Base-by-base conservation (phyloP, 2,797 vertebrate genomes). In the Lepilemur ruficaudatus region DNA sequence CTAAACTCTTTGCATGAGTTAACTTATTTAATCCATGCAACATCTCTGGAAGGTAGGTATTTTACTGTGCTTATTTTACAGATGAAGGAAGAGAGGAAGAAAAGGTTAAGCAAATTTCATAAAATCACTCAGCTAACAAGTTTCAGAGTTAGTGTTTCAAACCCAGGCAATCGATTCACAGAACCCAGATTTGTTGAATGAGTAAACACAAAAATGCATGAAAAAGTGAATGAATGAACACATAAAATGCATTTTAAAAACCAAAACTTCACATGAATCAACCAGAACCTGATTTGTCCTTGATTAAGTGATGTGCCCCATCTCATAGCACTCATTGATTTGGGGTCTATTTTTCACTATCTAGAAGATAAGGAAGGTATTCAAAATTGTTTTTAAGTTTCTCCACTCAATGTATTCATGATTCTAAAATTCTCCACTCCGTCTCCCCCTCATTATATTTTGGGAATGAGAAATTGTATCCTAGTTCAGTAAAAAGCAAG, bases 61-160 rank as follows among this genome's bases (percentile, higher is more conserved):
- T 89, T 38, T 83, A 41, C 23, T 46, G 43, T 82, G 18, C 38
- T 55, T 52, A 11, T 92, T 80, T 81, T 35, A 83, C 46, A 78
- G 52, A 65, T 2, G 35, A 90, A 5, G 23, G 28, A 81, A 72
- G 14, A 75, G 28, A 73, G 11, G 38, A 89, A 67, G 25, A 93
- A 93, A 85, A 92, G 43, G 12, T 48, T 84, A 81, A 89, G 4
- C 88, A 82, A 94, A 90, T 94, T 80, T 5, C 57, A 67, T 5
- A 59, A 75, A 52, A 83, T 48, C 22, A 86, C 75, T 95, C 22
- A 52, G 17, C 15, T 91, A 38, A 67, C 18, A 73, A 55, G 18
- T 81, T 11, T 63, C 35, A 84, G 50, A 85, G 22, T 80, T 22
- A 81, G 18, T 13, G 43, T 91, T 96, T 95, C 67, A 72, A 92